These are phyloP conservation scores for Irena cyanogastra DNA, from an alignment of 2,113 vertebrate genomes.

Conservation along the genomic window DNA sequence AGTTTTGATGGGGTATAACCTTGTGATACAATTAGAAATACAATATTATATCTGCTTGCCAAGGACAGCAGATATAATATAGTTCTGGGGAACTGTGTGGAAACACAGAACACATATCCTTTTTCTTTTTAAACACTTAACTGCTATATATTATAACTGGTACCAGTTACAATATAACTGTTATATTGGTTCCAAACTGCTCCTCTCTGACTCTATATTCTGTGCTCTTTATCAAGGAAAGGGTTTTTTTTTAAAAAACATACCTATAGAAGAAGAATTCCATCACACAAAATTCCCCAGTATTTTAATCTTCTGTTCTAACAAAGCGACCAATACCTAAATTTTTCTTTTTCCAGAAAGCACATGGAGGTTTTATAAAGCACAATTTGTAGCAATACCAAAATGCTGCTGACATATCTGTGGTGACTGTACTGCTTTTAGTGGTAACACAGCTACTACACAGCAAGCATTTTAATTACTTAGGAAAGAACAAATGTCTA, in stretches of 20 bases:
- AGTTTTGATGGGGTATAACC: neutral
- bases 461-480: neutral
- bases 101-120: neutral
- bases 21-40: neutral
- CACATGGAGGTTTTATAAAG: neutral
- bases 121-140: neutral
- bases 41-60: neutral
- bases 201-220: neutral
- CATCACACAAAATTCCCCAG: neutral
- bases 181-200: neutral
- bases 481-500: constrained; percentile 28
- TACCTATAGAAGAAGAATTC: neutral
- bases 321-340: neutral
- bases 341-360: neutral
- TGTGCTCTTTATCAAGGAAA: neutral
- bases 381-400: neutral
- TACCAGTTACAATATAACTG: neutral
- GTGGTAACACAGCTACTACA: neutral
- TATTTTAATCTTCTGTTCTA: neutral
- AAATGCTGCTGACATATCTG: neutral
- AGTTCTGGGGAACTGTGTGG: neutral
- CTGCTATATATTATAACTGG: neutral
- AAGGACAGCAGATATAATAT: neutral
- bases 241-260: neutral
- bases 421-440: neutral